Conservation (phyloP, 2,888 invertebrate genomes). For the Cantharis nigra region DNA sequence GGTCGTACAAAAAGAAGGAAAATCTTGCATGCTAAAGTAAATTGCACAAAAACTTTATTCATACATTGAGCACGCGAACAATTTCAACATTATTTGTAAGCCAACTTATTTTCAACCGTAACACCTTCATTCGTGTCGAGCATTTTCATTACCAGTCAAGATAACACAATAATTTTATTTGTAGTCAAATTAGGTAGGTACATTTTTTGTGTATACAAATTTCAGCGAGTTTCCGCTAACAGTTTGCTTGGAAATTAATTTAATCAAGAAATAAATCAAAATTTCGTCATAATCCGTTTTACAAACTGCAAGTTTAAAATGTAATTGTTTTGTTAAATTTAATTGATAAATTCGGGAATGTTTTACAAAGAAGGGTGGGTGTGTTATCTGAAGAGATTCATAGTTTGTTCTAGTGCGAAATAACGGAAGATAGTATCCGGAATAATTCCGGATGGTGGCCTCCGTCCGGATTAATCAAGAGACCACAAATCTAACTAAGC, state of each 20-base stretch:
- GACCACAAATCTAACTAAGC: conserved; percentile 50
- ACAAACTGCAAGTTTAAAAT: neutral
- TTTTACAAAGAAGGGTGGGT: conserved; percentile 42
- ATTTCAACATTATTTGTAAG: conserved; percentile 10
- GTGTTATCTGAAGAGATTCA: conserved; percentile 40
- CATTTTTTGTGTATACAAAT: neutral
- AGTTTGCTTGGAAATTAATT: neutral
- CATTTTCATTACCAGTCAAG: neutral
- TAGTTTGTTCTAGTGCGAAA: conserved; percentile 38
- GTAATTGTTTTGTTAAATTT: conserved; percentile 16
- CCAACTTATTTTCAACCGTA: conserved; percentile 4
- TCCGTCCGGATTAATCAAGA: conserved; percentile 52
- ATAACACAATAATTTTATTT: neutral
- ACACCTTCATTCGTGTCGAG: neutral
- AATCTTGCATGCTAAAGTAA: conserved; percentile 20
- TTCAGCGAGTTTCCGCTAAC: neutral
- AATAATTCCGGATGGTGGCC: conserved; percentile 41
- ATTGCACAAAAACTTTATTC: conserved; percentile 11
- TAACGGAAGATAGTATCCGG: conserved; percentile 42
- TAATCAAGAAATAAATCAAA: neutral
- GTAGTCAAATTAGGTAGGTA: neutral
- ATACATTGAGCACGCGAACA: conserved; percentile 14
- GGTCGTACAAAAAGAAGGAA: conserved; percentile 30
- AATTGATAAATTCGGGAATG: conserved; percentile 43
- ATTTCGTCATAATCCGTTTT: neutral